Conservation (phyloP, 2,888 invertebrate genomes). For the Cryptocheilus praepositus region DNA sequence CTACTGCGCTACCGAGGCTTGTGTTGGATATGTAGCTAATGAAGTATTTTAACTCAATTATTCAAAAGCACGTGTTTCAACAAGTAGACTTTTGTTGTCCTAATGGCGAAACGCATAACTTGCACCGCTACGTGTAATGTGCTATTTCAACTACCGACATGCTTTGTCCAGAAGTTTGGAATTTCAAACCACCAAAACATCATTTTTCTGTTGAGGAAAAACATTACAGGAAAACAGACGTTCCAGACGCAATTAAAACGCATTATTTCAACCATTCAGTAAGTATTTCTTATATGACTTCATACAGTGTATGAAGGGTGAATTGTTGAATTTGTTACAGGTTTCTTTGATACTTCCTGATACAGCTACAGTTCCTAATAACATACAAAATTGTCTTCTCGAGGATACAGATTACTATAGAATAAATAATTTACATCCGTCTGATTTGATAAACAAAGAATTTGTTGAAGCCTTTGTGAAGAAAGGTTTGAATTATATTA, state of each 20-base stretch:
- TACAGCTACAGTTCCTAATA: constrained; percentile 72
- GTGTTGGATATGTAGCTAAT: background rate
- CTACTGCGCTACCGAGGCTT: constrained; percentile 69
- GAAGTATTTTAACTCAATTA: background rate
- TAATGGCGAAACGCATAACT: background rate
- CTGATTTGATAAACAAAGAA: constrained; percentile 74
- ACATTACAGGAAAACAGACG: constrained; percentile 52
- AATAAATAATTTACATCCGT: constrained; percentile 73
- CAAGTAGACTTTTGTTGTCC: too few species aligned
- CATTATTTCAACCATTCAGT: constrained; percentile 78
- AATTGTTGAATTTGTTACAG: constrained; percentile 72
- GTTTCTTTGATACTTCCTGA: constrained; percentile 77
- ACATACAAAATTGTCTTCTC: constrained; percentile 69
- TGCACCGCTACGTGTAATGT: background rate
- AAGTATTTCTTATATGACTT: constrained; percentile 50
- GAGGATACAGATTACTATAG: constrained; percentile 78
- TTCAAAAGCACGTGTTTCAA: background rate
- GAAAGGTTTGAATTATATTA: constrained; percentile 73
- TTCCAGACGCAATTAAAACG: constrained; percentile 66
- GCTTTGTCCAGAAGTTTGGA: constrained; percentile 79
- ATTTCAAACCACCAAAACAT: constrained; percentile 75
- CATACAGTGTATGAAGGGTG: too few species aligned
- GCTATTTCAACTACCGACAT: constrained; percentile 63
- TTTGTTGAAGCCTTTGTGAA: constrained; percentile 78
- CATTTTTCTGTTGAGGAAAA: constrained; percentile 68